Conservation (phyloP, 2,797 vertebrate species). For the Passerculus sandwichensis region DNA sequence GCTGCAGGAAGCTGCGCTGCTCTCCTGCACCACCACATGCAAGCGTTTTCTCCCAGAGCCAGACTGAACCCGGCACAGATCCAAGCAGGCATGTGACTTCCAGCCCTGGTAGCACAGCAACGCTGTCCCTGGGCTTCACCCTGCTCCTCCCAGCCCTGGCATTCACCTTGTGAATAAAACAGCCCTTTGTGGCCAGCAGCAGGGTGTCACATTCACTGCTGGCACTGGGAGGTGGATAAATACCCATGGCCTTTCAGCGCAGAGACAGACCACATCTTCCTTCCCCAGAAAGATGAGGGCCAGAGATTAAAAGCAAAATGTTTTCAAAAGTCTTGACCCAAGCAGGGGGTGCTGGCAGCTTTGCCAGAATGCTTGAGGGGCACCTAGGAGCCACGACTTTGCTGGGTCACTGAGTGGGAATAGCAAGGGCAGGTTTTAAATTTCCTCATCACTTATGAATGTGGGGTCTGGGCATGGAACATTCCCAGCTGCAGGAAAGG, state of each 20-base stretch:
- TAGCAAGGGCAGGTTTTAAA: not conserved
- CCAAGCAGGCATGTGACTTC: not conserved
- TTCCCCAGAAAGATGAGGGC: not conserved
- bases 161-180: not conserved
- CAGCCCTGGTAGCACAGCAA: not conserved
- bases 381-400: not conserved
- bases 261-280: not conserved
- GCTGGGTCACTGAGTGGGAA: not conserved
- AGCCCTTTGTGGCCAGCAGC: conserved; percentile 22
- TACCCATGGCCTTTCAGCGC: rapidly evolving
- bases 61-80: rapidly evolving
- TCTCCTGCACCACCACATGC: not conserved
- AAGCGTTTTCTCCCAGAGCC: not conserved
- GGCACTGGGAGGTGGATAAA: not conserved
- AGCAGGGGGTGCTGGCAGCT: not conserved
- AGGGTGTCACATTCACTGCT: not conserved
- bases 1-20: not conserved
- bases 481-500: not conserved
- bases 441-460: not conserved
- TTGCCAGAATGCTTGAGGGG: not conserved
- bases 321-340: not conserved
- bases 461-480: rapidly evolving
- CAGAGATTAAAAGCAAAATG: not conserved
- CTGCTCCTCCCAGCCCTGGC: not conserved
- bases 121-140: not conserved